Base-by-base conservation (phyloP, 2,113 vertebrate species). In the Eptesicus fuscus region DNA sequence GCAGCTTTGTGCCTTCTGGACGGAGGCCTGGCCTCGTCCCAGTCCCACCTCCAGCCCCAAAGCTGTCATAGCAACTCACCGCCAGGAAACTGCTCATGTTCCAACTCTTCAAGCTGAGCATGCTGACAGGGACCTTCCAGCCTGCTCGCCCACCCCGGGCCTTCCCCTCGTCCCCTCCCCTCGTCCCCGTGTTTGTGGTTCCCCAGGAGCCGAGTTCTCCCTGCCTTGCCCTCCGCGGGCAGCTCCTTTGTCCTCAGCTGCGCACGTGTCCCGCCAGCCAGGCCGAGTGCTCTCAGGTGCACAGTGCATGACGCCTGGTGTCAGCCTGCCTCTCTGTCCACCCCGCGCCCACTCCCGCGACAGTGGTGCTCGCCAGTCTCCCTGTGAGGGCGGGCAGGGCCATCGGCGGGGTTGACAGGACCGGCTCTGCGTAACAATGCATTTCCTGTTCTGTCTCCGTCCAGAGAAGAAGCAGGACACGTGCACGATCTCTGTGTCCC, bases 401-500 rank as follows among this genome's bases (percentile, higher is more conserved):
- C 5, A 0, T n/a, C 0, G 2, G 2, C 28, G 22, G n/a, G 25
- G 51, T 59, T 28, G 78, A 56, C 1, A 10, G 18, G 77, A 61
- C 17, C 16, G 22, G 10, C 51, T 56, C 59, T 23, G 12, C 40
- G 12, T 95, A 65, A 93, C 7, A 2, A 1, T 17, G 3, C 5
- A 2, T 51, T 80, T 28, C 8, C 2, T 42, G 30, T 95, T 74
- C 13, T 1, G 32, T 91, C 82, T 30, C 9, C 6, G 13, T 85
- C 42, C 95, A 99, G 99, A 98, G 47, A 98, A 98, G 92, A 96
- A 97, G 76, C 97, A 83, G 32, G 98, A 98, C 11, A 73, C 97
- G 0, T 99, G 98, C 79, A 69, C 98, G 1, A 94, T 99, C 23
- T 94, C 98, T 20, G 98, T 98, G 2, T 99, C 99, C 40, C 99